Percentiles rank a stretch among this genome's conserved stretches.
These are phyloP conservation scores for Vanacampus margaritifer DNA, from an alignment of 2,113 vertebrate genomes.

Conservation along the genomic window DNA sequence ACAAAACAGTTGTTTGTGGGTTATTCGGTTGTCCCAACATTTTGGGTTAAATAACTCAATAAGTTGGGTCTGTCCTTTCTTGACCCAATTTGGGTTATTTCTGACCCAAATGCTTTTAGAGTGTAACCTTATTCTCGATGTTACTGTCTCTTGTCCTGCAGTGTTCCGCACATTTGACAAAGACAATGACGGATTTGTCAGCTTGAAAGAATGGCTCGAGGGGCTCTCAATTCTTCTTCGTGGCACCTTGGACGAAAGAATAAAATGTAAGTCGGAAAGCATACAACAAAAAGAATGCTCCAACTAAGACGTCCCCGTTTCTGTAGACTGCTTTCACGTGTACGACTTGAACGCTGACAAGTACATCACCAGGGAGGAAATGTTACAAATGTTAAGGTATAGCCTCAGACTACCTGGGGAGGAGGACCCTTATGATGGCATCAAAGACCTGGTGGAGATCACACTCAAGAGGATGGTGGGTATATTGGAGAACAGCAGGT, in stretches of 20 bases:
- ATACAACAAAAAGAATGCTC: not conserved
- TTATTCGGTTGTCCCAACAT: no score
- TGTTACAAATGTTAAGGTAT: constrained; percentile 89
- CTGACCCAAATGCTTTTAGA: not conserved
- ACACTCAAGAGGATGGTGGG: constrained; percentile 89
- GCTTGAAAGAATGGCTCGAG: constrained; percentile 83
- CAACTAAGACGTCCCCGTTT: not conserved
- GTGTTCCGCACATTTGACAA: constrained; percentile 89
- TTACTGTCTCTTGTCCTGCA: constrained; percentile 36
- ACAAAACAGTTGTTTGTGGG: no score
- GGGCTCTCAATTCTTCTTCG: constrained; percentile 87
- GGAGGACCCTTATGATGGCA: constrained; percentile 88
- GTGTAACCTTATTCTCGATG: not conserved
- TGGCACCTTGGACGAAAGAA: constrained; percentile 88
- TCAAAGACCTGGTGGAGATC: constrained; percentile 92
- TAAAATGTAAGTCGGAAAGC: constrained; percentile 80
- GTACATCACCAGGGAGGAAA: constrained; percentile 89
- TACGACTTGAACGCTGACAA: constrained; percentile 91
- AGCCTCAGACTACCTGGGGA: constrained; percentile 84
- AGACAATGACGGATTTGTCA: constrained; percentile 77
- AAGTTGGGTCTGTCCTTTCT: no score
- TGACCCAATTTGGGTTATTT: no score
- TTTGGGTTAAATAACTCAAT: no score
- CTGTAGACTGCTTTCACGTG: constrained; percentile 85
- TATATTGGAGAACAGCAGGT: not conserved